These are phyloP conservation scores for Lithobates pipiens DNA, from an alignment of 2,797 vertebrate genomes.

Conservation along the genomic window DNA sequence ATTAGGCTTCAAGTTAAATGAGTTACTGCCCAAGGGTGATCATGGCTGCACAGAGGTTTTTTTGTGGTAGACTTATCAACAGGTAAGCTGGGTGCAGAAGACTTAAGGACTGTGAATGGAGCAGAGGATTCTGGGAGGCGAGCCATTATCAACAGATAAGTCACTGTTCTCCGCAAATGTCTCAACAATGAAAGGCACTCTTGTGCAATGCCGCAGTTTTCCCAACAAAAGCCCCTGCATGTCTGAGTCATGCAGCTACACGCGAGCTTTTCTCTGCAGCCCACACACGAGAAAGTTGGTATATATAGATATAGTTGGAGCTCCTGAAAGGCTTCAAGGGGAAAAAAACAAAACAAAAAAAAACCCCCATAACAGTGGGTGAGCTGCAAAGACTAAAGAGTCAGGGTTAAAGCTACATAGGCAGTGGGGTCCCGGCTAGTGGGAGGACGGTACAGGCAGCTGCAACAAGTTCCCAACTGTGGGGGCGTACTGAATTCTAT, in stretches of 20 bases:
- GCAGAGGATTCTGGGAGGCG: conserved; percentile 6
- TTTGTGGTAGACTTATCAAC: not conserved
- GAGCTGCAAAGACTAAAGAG: not conserved
- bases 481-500: not conserved
- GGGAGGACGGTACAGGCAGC: not conserved
- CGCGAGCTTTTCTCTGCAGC: conserved; percentile 10
- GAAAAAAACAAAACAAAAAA: not conserved
- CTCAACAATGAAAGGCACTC: not conserved
- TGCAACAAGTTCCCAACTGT: not conserved
- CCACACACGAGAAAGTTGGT: conserved; percentile 30
- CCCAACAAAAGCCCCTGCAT: conserved; percentile 23
- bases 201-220: not conserved
- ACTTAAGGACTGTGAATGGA: not conserved
- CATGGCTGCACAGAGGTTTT: not conserved
- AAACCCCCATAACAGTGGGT: not conserved
- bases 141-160: not conserved
- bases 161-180: not conserved
- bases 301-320: not conserved
- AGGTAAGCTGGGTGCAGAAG: not conserved
- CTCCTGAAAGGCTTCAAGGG: not conserved
- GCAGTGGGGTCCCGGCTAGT: not conserved
- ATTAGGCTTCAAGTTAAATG: too few relatives aligned
- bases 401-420: conserved; percentile 22
- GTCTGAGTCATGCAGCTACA: conserved; percentile 39
- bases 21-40: not conserved